Percentiles rank a stretch among this genome's conserved stretches.
phyloP scores from a whole-genome alignment of 2,113 vertebrate genomes.

The Sialia sialis region DNA sequence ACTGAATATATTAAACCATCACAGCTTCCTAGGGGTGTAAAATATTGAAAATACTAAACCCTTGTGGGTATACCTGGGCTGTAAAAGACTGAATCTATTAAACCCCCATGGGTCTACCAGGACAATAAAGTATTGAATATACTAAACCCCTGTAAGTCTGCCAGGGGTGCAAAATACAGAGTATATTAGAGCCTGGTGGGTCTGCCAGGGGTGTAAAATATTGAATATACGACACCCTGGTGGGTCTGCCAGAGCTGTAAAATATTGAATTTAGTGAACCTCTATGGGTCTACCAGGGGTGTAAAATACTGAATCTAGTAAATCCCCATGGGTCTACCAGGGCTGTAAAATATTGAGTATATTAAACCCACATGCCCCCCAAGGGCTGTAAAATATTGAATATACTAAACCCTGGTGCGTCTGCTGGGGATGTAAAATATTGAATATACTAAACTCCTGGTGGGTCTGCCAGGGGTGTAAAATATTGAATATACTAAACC shows the following conservation, averaged over 20 bases:
- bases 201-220: neutral
- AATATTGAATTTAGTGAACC: neutral
- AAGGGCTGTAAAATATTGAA: neutral
- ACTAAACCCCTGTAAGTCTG: accelerated
- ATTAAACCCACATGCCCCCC: too few relatives aligned
- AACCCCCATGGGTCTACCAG: neutral
- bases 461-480: neutral
- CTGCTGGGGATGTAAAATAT: too few relatives aligned
- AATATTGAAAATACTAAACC: neutral
- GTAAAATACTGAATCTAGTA: too few relatives aligned
- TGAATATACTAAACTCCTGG: accelerated
- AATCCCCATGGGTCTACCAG: accelerated
- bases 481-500: too few relatives aligned
- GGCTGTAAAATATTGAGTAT: neutral
- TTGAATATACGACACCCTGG: neutral
- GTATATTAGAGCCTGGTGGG: accelerated
- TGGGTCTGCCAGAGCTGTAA: neutral
- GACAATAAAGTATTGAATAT: too few relatives aligned
- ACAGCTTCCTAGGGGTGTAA: too few relatives aligned
- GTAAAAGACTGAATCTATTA: neutral
- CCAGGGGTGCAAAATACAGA: neutral
- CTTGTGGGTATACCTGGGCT: too few relatives aligned
- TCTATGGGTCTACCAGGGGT: neutral
- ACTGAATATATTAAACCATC: neutral
- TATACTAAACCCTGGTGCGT: too few relatives aligned